These are phyloP conservation scores for Folsomia candida DNA, from an alignment of 2,888 invertebrate genomes.

Conservation along the genomic window DNA sequence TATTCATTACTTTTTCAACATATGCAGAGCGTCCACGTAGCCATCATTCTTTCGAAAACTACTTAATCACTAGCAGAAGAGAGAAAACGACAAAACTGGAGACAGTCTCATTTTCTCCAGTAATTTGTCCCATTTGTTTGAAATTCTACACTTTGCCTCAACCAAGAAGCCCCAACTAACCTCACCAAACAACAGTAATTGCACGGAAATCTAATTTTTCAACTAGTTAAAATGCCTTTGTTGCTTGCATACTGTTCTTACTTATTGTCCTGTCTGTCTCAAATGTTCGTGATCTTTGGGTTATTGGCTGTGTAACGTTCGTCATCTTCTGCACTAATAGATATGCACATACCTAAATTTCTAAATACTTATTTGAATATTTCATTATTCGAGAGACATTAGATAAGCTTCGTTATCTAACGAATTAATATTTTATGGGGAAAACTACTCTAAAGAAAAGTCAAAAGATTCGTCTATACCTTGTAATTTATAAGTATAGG, in stretches of 20 bases:
- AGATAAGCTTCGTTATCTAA: too few relatives aligned
- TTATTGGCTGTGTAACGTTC: too few relatives aligned
- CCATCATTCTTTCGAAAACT: neutral
- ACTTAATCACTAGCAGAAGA: neutral
- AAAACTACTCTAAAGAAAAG: too few relatives aligned
- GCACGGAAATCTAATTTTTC: neutral
- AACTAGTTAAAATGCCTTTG: too few relatives aligned
- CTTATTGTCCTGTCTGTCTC: too few relatives aligned
- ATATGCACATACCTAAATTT: too few relatives aligned
- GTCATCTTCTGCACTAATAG: neutral
- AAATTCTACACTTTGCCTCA: conserved; percentile 14
- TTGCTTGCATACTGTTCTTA: too few relatives aligned
- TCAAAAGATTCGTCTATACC: too few relatives aligned
- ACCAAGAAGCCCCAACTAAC: neutral
- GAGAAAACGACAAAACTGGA: neutral
- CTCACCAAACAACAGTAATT: neutral
- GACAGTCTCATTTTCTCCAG: conserved; percentile 31
- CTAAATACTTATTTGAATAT: too few relatives aligned
- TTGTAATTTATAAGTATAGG: neutral
- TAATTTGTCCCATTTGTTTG: conserved; percentile 37
- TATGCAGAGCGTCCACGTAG: neutral
- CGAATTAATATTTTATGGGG: too few relatives aligned
- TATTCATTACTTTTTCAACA: neutral
- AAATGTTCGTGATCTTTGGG: too few relatives aligned
- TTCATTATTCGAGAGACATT: too few relatives aligned